Evolutionary conservation across 2,113 vertebrate species (phyloP), one percentile per base, ranked within the genome.

Genomic region (Polypterus senegalus): DNA sequence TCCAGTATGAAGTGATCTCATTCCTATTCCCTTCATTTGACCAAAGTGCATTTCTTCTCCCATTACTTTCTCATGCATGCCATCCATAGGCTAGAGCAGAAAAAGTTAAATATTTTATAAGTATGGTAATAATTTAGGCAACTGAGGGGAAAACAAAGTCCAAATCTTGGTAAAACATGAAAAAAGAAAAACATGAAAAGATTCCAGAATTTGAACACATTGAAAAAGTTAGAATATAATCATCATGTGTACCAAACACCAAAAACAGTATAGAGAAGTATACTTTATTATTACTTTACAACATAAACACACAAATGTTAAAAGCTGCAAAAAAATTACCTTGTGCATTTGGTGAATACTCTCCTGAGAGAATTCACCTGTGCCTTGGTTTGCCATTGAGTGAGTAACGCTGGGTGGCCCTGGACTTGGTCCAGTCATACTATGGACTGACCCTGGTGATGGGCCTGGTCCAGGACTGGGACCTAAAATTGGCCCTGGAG

Each of bases 401-500:
- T 96, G 94, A 0, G 89, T 79, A 45, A 90, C 89, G 10, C 84
- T 95, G 6, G 94, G 91, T 0, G 96, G 93, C 64, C 96, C 94
- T 49, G 96, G 95, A 73, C 94, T 97, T 5, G 93, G 93, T 61
- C 96, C 96, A 93, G 97, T 96, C 92, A 97, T 97, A 60, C 92
- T 97, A 82, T 99, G 96, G 62, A 97, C 95, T 4, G 96, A 97
- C 67, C 95, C 86, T 6, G 94, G 96, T 64, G 94, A 98, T 0
- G 91, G 92, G 2, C 95, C 95, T 4, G 96, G 94, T 69, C 96
- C 94, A 56, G 96, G 94, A 67, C 94, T 98, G 47, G 94, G 94
- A 61, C 94, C 96, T 59, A 98, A 74, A 74, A 95, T 97, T n/a
- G 94, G 96, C 70, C 95, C 95, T 56, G 96, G 96, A 58, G 94